Percentiles rank a stretch among this genome's conserved stretches.
Evolutionary conservation across 1,140 invertebrate genomes (phyloP).

Genomic region (Meloidogyne exigua): DNA sequence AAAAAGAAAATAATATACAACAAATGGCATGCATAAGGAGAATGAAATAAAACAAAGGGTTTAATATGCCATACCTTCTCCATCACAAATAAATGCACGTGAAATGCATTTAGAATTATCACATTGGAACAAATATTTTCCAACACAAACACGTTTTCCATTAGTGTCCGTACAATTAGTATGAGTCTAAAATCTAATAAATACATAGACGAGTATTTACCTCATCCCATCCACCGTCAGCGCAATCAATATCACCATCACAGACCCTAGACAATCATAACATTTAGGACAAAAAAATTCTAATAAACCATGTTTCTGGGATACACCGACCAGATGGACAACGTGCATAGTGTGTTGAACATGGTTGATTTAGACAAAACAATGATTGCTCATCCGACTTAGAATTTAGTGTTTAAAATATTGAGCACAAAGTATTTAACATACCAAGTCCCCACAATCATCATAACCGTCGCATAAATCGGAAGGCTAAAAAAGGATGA

Average conservation of each 20-base stretch:
- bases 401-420: not conserved
- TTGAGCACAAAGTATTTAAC: not conserved
- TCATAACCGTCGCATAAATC: slow-evolving; percentile 61
- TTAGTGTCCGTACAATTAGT: slow-evolving; percentile 58
- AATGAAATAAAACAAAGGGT: too few species aligned
- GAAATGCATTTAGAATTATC: slow-evolving; percentile 95
- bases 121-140: slow-evolving; percentile 72
- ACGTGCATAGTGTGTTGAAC: slow-evolving; percentile 58
- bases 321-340: slow-evolving; percentile 63
- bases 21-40: too few species aligned
- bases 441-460: slow-evolving; percentile 37
- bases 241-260: slow-evolving; percentile 65
- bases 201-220: not conserved
- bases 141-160: slow-evolving; percentile 58
- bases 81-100: slow-evolving; percentile 93
- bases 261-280: slow-evolving; percentile 30
- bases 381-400: slow-evolving; percentile 60
- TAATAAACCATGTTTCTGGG: slow-evolving; percentile 60
- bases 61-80: too few species aligned
- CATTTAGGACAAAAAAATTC: not conserved
- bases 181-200: slow-evolving; percentile 45
- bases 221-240: slow-evolving; percentile 65
- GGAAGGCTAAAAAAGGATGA: slow-evolving; percentile 33
- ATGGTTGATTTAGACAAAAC: slow-evolving; percentile 60
- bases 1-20: not conserved